Base-by-base conservation (phyloP, 2,797 vertebrate species). In the Anguilla pacifica region DNA sequence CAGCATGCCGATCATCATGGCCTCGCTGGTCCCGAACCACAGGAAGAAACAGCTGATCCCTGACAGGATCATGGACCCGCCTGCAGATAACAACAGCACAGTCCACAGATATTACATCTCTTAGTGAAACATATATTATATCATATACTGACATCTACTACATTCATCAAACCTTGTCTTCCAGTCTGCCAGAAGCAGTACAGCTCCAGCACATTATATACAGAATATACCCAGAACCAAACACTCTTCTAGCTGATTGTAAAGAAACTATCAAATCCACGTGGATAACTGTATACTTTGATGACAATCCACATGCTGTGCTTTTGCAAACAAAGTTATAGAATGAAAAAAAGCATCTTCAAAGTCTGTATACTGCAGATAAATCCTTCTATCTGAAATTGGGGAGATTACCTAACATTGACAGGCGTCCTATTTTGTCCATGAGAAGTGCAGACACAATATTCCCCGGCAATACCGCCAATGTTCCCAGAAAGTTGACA, bases 1-100 rank as follows among this genome's bases (percentile, higher is more conserved):
- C 89, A 99, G 92, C 98, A 99, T 99, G 85, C 98, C 98, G 89
- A 99, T 99, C 98, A 99, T 99, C 98, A 99, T 99, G 87, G 98
- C 97, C 94, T 99, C 98, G n/a, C 98, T 99, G 92, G 97, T 99
- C 92, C 98, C 98, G 59, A 99, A 99, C 98, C 98, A 99, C 88
- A 99, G 93, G 91, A 99, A 98, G 93, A 99, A 99, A 91, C 98
- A 99, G 92, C 98, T 99, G 93, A 99, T 99, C 85, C 98, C 98
- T 7, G 98, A 99, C 82, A 99, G 96, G 85, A 99, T 95, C 98
- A 99, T 99, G 25, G 98, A 99, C 86, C 98, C 98, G 89, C 98
- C 98, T 99, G 93, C 49, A 87, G 0, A 39, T 84, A 11, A 2
- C 79, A 0, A 7, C 46, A 83, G 28, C 7, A 51, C 39, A 51